Conservation (phyloP, 2,888 invertebrate genomes). For the Empis livida region DNA sequence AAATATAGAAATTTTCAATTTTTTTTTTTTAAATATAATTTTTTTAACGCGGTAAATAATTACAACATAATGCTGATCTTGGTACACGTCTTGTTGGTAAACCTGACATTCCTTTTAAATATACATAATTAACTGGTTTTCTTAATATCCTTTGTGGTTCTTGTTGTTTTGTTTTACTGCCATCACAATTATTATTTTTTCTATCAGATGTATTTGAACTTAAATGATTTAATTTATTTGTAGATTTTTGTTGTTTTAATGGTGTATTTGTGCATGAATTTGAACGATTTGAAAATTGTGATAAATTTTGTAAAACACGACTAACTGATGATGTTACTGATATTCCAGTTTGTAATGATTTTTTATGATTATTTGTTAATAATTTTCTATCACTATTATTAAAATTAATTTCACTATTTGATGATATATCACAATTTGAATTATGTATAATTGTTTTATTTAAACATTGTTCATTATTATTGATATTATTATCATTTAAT, state of each 20-base stretch:
- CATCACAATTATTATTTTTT: not conserved
- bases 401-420: conserved; percentile 15
- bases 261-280: conserved; percentile 46
- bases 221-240: too few relatives aligned
- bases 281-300: conserved; percentile 42
- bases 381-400: conserved; percentile 14
- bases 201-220: conserved; percentile 13
- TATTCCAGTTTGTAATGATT: conserved; percentile 21
- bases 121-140: conserved; percentile 65
- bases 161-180: conserved; percentile 6
- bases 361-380: too few relatives aligned
- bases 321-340: conserved; percentile 48
- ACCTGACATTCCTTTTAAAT: conserved; percentile 67
- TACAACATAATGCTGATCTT: conserved; percentile 37
- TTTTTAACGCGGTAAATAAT: conserved; percentile 25
- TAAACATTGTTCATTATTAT: conserved; percentile 16
- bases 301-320: conserved; percentile 55
- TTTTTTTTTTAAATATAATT: conserved; percentile 6
- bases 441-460: conserved; percentile 11
- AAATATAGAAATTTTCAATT: conserved; percentile 1
- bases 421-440: conserved; percentile 31
- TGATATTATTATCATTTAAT: conserved; percentile 20
- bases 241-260: conserved; percentile 13
- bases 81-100: conserved; percentile 72
- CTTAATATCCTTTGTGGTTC: conserved; percentile 60